A percentile compares a stretch with the other conserved stretches of the same genome.
Conservation (phyloP, 2,888 invertebrate genomes). For the Meghimatium bilineatum region DNA sequence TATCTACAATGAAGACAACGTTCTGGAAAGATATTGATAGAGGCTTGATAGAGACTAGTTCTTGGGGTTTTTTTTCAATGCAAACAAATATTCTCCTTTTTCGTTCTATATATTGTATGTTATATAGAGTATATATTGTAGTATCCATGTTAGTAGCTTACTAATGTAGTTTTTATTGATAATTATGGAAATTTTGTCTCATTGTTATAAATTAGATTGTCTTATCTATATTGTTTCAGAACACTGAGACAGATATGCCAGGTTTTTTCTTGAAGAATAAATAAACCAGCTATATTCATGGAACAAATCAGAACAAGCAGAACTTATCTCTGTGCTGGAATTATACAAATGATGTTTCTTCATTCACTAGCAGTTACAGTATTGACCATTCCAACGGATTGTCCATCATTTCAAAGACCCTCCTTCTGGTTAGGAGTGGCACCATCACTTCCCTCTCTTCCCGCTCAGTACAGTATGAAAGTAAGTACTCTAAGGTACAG, state of each 20-base stretch:
- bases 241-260: not conserved
- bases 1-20: no score
- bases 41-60: no score
- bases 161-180: no score
- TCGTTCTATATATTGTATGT: no score
- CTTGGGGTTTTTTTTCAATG: no score
- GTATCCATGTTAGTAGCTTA: no score
- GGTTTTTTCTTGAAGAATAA: not conserved
- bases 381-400: not conserved
- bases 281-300: not conserved
- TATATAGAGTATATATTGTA: no score
- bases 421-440: not conserved
- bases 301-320: not conserved
- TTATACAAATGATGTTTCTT: not conserved
- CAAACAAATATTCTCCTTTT: no score
- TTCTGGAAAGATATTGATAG: no score
- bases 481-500: not conserved
- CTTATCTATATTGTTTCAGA: not conserved
- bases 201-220: no score
- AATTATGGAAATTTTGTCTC: no score
- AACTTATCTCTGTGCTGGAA: not conserved
- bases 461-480: conserved; percentile 43
- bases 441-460: conserved; percentile 31
- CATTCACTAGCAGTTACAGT: conserved; percentile 27
- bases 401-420: not conserved